Conservation (phyloP, 2,888 invertebrate species). For the Hedychridium roseum region DNA sequence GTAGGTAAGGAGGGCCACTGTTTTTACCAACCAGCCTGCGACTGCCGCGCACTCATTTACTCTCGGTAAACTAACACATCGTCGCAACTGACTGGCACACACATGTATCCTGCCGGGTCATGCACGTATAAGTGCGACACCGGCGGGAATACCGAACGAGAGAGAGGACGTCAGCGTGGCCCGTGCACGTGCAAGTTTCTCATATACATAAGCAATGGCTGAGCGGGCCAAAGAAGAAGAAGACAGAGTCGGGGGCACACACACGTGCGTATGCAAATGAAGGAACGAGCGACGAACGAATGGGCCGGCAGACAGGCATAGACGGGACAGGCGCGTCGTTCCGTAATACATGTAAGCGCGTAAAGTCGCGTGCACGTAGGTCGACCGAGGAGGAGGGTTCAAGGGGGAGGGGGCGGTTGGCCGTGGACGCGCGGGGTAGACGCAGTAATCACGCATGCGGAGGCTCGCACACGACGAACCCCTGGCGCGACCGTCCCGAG, state of each 20-base stretch:
- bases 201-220: slow-evolving; percentile 16
- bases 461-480: background rate
- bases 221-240: slow-evolving; percentile 16
- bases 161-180: slow-evolving; percentile 9
- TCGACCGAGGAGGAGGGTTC: slow-evolving; percentile 2
- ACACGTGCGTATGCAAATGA: slow-evolving; percentile 11
- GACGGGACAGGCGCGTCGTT: too few relatives aligned
- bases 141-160: too few relatives aligned
- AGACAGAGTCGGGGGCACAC: slow-evolving; percentile 2
- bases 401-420: slow-evolving; percentile 16
- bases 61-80: slow-evolving; percentile 42
- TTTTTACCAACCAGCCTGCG: slow-evolving; percentile 51
- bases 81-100: too few relatives aligned
- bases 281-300: slow-evolving; percentile 10
- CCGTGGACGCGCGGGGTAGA: slow-evolving; percentile 19
- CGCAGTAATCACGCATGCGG: slow-evolving; percentile 28
- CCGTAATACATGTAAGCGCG: too few relatives aligned
- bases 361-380: background rate
- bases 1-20: slow-evolving; percentile 51
- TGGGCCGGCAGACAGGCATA: too few relatives aligned
- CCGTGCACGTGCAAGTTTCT: slow-evolving; percentile 9
- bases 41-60: slow-evolving; percentile 54
- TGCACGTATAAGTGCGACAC: too few relatives aligned
- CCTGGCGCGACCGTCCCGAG: slow-evolving; percentile 11
- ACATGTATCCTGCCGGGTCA: background rate